phyloP scores from a whole-genome alignment of 2,888 invertebrate genomes.

The Drosophila koepferae region DNA sequence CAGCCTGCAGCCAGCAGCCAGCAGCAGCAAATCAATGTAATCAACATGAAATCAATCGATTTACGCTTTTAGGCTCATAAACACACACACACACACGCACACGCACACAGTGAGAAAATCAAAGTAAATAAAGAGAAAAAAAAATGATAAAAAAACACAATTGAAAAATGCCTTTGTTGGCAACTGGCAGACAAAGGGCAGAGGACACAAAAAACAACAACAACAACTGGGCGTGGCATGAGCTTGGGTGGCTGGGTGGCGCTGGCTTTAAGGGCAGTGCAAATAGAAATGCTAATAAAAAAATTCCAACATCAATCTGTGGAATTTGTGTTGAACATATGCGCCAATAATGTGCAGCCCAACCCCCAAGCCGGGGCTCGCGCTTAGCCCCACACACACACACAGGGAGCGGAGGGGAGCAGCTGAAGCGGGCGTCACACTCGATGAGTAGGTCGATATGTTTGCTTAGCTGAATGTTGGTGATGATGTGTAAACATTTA shows the following conservation, averaged over 20 bases:
- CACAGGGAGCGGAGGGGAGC: not conserved
- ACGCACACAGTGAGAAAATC: conserved; percentile 27
- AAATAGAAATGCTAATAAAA: conserved; percentile 82
- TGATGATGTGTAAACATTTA: conserved; percentile 81
- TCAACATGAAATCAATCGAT: conserved; percentile 74
- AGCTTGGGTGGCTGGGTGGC: too few relatives aligned
- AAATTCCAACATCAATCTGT: conserved; percentile 82
- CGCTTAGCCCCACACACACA: conserved; percentile 13
- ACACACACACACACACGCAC: conserved; percentile 7
- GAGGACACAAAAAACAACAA: conserved; percentile 40
- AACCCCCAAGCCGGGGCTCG: not conserved
- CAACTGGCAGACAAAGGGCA: conserved; percentile 64
- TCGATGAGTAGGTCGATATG: conserved; percentile 78
- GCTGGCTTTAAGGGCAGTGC: conserved; percentile 32
- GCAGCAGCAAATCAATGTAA: conserved; percentile 69
- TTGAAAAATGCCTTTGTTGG: conserved; percentile 80
- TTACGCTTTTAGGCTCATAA: conserved; percentile 47
- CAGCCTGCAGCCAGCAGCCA: not conserved
- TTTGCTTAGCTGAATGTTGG: conserved; percentile 82
- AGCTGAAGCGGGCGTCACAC: conserved; percentile 12
- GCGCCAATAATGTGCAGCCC: conserved; percentile 71
- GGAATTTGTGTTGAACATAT: conserved; percentile 80
- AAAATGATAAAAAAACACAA: conserved; percentile 53
- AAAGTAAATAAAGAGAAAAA: conserved; percentile 33
- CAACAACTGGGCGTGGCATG: conserved; percentile 44